Base-by-base conservation (phyloP, 1,140 invertebrate species). In the Tetraneura akinire region DNA sequence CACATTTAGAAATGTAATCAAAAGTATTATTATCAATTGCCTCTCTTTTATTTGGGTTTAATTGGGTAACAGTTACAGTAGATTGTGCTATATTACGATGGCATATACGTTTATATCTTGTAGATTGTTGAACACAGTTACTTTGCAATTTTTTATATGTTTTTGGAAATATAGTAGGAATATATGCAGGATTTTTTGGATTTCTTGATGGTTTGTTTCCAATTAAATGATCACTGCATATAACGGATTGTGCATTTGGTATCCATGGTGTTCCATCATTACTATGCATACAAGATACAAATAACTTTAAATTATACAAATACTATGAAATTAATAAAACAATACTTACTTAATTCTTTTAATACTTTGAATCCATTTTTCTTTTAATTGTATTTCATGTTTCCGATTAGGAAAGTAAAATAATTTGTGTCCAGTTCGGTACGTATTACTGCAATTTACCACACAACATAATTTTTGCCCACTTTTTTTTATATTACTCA, bases 261-360 rank as follows among this genome's bases (percentile, higher is more conserved):
- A 55, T 23, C 51, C n/a, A 60, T 29, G 55, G 55, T 29, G 23
- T 29, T 60, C 23, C 55, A 60, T 29, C 11, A 55, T 21, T 57
- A 68, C 64, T 70, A n/a, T n/a, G n/a, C n/a, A n/a, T n/a, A n/a
- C n/a, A n/a, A n/a, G n/a, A n/a, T n/a, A n/a, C n/a, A n/a, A n/a
- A n/a, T n/a, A n/a, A n/a, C n/a, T n/a, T n/a, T n/a, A n/a, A n/a
- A n/a, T n/a, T n/a, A n/a, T n/a, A n/a, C n/a, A n/a, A n/a, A n/a
- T n/a, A n/a, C n/a, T n/a, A n/a, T n/a, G n/a, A n/a, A n/a, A n/a
- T n/a, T n/a, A n/a, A n/a, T n/a, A 55, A 55, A 55, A 60, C 57
- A 60, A 60, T 60, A 29, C 23, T 60, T 11, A 60, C 57, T 60
- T 29, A 23, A 60, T 60, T 60, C 57, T 60, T 60, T 60, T 60